phyloP scores from a whole-genome alignment of 2,797 vertebrate species.

The Okamejei kenojei region DNA sequence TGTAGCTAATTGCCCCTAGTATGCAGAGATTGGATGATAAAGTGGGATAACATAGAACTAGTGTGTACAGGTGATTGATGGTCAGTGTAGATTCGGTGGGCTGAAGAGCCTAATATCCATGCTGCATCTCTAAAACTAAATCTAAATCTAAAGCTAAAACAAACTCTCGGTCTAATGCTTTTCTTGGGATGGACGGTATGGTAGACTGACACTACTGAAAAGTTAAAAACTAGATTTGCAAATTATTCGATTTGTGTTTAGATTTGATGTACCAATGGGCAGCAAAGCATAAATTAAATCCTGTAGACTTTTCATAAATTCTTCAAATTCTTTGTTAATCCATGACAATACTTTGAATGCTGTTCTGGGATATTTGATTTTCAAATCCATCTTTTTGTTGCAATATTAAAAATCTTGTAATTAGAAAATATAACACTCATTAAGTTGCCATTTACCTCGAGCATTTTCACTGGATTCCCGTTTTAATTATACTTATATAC shows the following conservation, averaged over 20 bases:
- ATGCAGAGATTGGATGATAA: too few species aligned
- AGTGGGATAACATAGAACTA: too few species aligned
- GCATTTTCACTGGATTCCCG: background rate
- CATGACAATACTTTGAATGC: background rate
- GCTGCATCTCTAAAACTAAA: too few species aligned
- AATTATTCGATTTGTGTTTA: background rate
- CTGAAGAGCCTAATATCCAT: too few species aligned
- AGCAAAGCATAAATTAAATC: background rate
- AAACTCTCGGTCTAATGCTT: too few species aligned
- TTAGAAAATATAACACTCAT: background rate
- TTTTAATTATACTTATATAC: background rate
- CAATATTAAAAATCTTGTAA: background rate
- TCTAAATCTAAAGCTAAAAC: too few species aligned
- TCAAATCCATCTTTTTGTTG: background rate
- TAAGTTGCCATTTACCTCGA: background rate
- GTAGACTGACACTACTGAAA: too few species aligned
- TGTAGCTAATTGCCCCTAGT: too few species aligned
- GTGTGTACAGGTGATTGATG: too few species aligned
- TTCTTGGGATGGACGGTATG: too few species aligned
- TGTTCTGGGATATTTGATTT: background rate
- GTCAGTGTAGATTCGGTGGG: too few species aligned
- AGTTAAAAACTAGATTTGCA: too few species aligned
- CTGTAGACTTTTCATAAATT: background rate
- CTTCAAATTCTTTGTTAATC: slow-evolving; percentile 6
- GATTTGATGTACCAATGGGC: background rate